A percentile compares a stretch with the other conserved stretches of the same genome.
Conservation (phyloP, 2,113 vertebrate species). For the Stigmatopora argus region DNA sequence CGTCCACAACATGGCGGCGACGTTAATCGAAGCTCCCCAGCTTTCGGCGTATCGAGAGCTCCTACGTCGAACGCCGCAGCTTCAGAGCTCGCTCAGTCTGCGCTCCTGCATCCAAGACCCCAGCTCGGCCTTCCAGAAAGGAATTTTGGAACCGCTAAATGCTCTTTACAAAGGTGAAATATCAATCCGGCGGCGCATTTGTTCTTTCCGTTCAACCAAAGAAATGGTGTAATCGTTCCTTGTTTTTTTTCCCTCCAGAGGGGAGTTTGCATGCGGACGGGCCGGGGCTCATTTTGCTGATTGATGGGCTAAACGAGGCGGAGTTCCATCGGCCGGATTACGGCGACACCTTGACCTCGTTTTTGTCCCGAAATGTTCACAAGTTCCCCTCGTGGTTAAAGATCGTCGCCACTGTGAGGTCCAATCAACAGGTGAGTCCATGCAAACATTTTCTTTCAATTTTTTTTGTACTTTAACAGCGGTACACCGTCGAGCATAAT, state of each 20-base stretch:
- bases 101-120: conserved; percentile 95
- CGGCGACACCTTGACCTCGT: conserved; percentile 93
- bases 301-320: conserved; percentile 95
- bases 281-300: conserved; percentile 90
- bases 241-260: conserved; percentile 65
- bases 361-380: conserved; percentile 87
- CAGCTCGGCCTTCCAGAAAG: conserved; percentile 81
- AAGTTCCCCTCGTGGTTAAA: conserved; percentile 95
- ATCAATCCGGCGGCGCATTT: neutral
- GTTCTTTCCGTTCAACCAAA: neutral
- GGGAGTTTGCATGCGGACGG: conserved; percentile 83
- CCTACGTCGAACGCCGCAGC: conserved; percentile 83
- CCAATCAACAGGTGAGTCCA: conserved; percentile 82
- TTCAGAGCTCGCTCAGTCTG: conserved; percentile 91
- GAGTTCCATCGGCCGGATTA: conserved; percentile 99
- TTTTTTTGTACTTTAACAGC: too few species aligned
- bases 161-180: conserved; percentile 83
- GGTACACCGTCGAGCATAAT: too few species aligned
- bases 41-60: conserved; percentile 84
- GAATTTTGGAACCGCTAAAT: conserved; percentile 87
- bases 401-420: conserved; percentile 91
- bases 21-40: conserved; percentile 87
- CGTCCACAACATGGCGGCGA: conserved; percentile 91
- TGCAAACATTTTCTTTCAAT: too few species aligned
- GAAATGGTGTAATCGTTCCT: too few species aligned